Base-by-base conservation (phyloP, 2,113 vertebrate species). In the Galemys pyrenaicus region DNA sequence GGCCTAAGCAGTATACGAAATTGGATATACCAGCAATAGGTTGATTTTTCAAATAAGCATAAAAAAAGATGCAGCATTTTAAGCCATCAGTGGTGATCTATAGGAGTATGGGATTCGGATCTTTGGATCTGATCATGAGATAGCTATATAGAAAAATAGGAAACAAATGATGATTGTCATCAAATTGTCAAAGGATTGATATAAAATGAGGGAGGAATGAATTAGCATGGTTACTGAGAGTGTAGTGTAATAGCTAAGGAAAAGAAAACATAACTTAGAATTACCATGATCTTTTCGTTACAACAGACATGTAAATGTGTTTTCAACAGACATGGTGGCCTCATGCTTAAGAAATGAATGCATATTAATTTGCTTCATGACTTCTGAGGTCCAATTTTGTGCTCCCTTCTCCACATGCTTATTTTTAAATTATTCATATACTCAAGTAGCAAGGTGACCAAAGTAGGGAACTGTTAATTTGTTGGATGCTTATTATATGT, bases 261-360 rank as follows among this genome's bases (percentile, higher is more conserved):
- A 92, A 92, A 77, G 41, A 32, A 94, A 54, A 93, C 6, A 1
- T 32, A 70, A 64, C 5, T 89, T 92, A 74, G 78, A 89, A 89
- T 89, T 54, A 37, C 15, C 1, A 17, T 68, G 32, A 80, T 28
- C 13, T 79, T 73, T 79, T 78, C 35, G 28, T 75, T 51, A 28
- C 41, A 75, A 67, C 26, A 93, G 81, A 91, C 16, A n/a, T 46
- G 46, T n/a, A 73, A 60, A 78, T 83, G 39, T 80, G 81, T 95
- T 94, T 83, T 84, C 16, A 83, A n/a, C 44, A 83, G 56, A 68
- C 6, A 54, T 68, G 26, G 56, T 92, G 24, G 89, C 70, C 81
- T 93, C 15, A 35, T 81, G 73, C 89, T 82, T 56, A 65, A 64
- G 49, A 20, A 56, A n/a, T 60, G 60, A 83, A 87, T 78, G 58